These are phyloP conservation scores for Anoplophora glabripennis DNA, from an alignment of 1,140 invertebrate species.

Conservation along the genomic window DNA sequence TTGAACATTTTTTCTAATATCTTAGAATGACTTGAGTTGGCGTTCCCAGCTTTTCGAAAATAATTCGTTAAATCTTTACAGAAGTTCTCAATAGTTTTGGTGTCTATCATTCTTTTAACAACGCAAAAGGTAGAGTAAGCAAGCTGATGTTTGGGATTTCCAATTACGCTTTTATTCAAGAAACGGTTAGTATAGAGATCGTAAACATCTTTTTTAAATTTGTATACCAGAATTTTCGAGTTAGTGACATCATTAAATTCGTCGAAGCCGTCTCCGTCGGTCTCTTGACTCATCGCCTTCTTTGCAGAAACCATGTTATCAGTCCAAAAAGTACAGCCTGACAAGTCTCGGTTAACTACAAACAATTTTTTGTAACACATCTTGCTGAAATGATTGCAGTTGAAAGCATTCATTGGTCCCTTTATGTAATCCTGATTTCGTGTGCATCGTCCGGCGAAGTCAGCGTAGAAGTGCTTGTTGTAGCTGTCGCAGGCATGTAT, in stretches of 20 bases:
- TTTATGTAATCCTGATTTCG: conserved; percentile 15
- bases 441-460: conserved; percentile 23
- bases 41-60: neutral
- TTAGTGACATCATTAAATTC: conserved; percentile 1
- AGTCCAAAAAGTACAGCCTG: conserved; percentile 9
- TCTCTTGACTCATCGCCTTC: conserved; percentile 3
- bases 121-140: conserved; percentile 15
- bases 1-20: neutral
- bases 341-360: conserved; percentile 24
- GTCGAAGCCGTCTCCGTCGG: neutral
- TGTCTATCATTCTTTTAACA: conserved; percentile 13
- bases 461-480: conserved; percentile 19
- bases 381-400: conserved; percentile 21
- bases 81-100: neutral
- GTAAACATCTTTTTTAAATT: conserved; percentile 15
- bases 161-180: conserved; percentile 7
- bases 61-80: conserved; percentile 5
- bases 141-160: neutral
- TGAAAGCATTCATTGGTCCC: conserved; percentile 5
- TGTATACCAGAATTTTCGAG: neutral
- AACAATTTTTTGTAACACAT: conserved; percentile 24
- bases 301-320: conserved; percentile 2
- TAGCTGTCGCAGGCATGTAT: conserved; percentile 22
- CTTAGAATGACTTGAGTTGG: neutral
- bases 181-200: conserved; percentile 13